These are phyloP conservation scores for Trichomycterus rosablanca DNA, from an alignment of 2,113 vertebrate species.

Conservation along the genomic window DNA sequence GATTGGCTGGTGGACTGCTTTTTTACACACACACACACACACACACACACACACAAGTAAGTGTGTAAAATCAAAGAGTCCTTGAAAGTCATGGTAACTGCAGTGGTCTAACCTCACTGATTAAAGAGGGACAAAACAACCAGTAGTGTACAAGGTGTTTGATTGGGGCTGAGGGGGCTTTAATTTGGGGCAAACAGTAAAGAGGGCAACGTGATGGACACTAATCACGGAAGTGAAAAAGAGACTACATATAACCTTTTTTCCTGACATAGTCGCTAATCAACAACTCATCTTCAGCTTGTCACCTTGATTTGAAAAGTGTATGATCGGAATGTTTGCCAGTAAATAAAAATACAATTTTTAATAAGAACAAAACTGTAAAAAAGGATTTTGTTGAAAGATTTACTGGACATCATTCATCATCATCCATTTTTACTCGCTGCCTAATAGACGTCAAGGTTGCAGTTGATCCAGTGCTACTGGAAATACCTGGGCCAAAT, in stretches of 20 bases:
- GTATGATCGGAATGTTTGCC: too few relatives aligned
- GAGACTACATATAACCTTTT: conserved; percentile 4
- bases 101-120: conserved; percentile 10
- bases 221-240: conserved; percentile 9
- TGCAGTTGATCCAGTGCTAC: too few relatives aligned
- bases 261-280: conserved; percentile 6
- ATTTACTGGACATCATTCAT: too few relatives aligned
- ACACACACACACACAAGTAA: conserved; percentile 37
- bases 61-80: conserved; percentile 30
- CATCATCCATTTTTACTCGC: too few relatives aligned
- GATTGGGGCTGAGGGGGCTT: conserved; percentile 29
- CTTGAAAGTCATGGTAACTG: conserved; percentile 25
- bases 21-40: conserved; percentile 25
- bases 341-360: too few relatives aligned
- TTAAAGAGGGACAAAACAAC: conserved; percentile 9
- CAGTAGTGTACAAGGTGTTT: conserved; percentile 7
- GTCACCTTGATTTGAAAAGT: neutral
- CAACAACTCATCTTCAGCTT: neutral
- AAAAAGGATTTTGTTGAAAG: too few relatives aligned
- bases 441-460: too few relatives aligned
- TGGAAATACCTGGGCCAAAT: too few relatives aligned
- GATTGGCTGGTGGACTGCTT: neutral
- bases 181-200: conserved; percentile 28
- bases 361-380: too few relatives aligned
- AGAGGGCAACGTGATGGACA: neutral